Evolutionary conservation across 2,113 vertebrate species (phyloP).

Genomic region (Cephalopholis sonnerati): DNA sequence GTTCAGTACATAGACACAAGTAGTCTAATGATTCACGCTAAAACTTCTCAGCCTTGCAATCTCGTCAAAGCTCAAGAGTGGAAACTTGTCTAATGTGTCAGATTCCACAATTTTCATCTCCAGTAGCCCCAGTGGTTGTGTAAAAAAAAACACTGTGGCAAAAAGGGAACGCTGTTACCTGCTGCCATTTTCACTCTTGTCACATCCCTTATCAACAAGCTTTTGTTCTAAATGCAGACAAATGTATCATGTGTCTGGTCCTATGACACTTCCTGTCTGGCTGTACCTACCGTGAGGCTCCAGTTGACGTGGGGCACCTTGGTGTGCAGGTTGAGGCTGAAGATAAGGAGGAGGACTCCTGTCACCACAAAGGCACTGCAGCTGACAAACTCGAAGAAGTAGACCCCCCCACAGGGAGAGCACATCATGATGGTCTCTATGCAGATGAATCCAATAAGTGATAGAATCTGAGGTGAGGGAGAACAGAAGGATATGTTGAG

Average conservation of each 20-base stretch:
- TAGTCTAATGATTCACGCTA: background rate
- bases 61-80: background rate
- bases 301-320: constrained; percentile 97
- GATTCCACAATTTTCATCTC: background rate
- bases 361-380: constrained; percentile 96
- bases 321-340: constrained; percentile 93
- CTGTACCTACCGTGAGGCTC: constrained; percentile 91
- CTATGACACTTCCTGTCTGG: background rate
- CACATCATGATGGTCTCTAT: constrained; percentile 98
- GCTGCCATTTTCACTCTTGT: background rate
- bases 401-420: constrained; percentile 94
- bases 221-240: background rate
- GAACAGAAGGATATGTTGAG: background rate
- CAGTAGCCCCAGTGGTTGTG: background rate
- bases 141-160: background rate
- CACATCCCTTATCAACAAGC: background rate
- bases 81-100: background rate
- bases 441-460: constrained; percentile 95
- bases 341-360: constrained; percentile 92
- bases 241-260: background rate
- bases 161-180: background rate
- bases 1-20: background rate
- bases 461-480: constrained; percentile 85
- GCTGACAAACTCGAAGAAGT: constrained; percentile 99
- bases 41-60: background rate